Base-by-base conservation (phyloP, 2,113 vertebrate genomes). In the Salvelinus namaycush region DNA sequence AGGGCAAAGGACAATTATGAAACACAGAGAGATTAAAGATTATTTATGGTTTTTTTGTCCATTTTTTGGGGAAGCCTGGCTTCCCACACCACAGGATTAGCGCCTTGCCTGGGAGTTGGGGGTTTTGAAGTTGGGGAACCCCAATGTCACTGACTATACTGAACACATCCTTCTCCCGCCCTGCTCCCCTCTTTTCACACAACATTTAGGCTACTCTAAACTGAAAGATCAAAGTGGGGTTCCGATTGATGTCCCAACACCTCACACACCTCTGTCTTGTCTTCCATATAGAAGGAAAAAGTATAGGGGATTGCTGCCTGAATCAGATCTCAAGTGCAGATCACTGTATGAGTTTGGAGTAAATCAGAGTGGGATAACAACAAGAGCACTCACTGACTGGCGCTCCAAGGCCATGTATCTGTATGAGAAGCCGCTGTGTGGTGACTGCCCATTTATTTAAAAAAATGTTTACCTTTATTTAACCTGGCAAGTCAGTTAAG, bases 141-240 rank as follows among this genome's bases (percentile, higher is more conserved):
- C 74, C 54, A 49, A 74, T 66, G 74, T 81, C 75, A 71, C 31
- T 6, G 31, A 34, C 31, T 34, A 34, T 34, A 34, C 31, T 6
- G 31, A 34, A 34, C 31, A 1, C 31, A 0, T 5, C 4, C 31
- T 27, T 27, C 27, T 2, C 51, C 20, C n/a, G 5, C 29, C 18
- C 68, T 66, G 11, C 70, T 34, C 62, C 74, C 31, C 20, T n/a
- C 31, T 22, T 39, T 34, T 44, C 31, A 70, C 39, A 29, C 8
- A 79, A 16, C 13, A 14, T 34, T 34, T 49, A 49, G 48, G 48
- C 48, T 14, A 13, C 9, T 49, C 48, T 14, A 13, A 12, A 76
- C 29, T 31, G 31, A 48, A 29, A 80, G 81, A 86, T 88, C 84
- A 88, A 86, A 88, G 82, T 70, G 60, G 12, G 44, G 8, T 62